These are phyloP conservation scores for Mormyrops boulengeri DNA, from an alignment of 2,797 vertebrate species.

Conservation along the genomic window DNA sequence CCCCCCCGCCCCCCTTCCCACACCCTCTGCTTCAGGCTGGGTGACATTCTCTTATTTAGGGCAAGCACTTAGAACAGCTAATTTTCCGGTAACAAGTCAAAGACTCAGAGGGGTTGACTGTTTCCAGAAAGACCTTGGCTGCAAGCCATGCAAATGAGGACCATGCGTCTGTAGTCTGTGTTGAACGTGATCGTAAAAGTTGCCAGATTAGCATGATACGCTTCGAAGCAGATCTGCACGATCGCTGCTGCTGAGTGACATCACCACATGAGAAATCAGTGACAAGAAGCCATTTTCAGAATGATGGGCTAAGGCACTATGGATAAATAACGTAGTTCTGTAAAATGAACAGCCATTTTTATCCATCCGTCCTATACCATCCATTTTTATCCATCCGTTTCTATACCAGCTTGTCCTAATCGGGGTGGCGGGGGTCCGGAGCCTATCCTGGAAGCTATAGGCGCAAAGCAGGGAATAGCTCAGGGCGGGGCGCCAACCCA, in stretches of 20 bases:
- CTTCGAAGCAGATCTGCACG: constrained; percentile 56
- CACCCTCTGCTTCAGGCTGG: constrained; percentile 31
- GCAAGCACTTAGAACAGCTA: constrained; percentile 54
- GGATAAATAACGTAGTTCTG: neutral
- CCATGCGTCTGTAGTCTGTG: constrained; percentile 50
- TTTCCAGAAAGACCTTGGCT: constrained; percentile 66
- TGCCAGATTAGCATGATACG: neutral
- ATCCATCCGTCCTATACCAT: neutral
- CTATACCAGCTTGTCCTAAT: neutral
- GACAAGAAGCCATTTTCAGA: neutral
- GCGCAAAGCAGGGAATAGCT: neutral
- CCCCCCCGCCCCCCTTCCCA: neutral
- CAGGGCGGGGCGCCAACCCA: neutral
- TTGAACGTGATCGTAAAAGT: neutral
- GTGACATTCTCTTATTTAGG: constrained; percentile 62
- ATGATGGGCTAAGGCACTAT: neutral
- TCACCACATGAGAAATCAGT: constrained; percentile 33
- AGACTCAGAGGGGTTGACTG: constrained; percentile 57
- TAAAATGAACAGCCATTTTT: neutral
- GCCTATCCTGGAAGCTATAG: neutral
- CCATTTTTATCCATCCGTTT: neutral
- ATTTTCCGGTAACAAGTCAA: constrained; percentile 59
- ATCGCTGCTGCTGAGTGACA: constrained; percentile 60
- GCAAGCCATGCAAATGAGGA: constrained; percentile 60
- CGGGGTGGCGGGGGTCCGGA: neutral